Base-by-base conservation (phyloP, 2,888 invertebrate genomes). In the Carpatolechia fugitivella region DNA sequence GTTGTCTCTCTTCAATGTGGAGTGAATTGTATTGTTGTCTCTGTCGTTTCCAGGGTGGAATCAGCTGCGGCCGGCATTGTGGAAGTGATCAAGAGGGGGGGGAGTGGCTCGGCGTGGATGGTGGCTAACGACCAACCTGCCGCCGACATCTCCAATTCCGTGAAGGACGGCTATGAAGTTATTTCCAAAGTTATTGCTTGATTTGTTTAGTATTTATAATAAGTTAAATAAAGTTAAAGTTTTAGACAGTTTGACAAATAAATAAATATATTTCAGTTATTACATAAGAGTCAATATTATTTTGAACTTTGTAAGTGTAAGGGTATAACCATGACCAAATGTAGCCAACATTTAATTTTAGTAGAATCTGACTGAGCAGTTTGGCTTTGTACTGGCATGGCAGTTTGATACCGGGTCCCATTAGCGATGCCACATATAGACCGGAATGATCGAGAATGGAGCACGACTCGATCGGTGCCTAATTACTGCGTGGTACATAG, bases 1-100 rank as follows among this genome's bases (percentile, higher is more conserved):
- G 35, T 3, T 38, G 18, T 38, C 38, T 38, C 16, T 38, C 6
- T 41, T 10, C 2, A 10, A 20, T 1, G 1, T 7, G 6, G 18
- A 20, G 33, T 33, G 10, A 33, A 11, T 11, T 33, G 33, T 33
- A 33, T n/a, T 33, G n/a, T n/a, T 33, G n/a, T 33, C 33, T 33
- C 35, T 35, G 11, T 18, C 11, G 16, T 10, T 73, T 78, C 20
- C 78, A 89, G 88, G 61, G 87, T 89, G 47, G 74, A 74, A 54
- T 88, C 87, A 51, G 89, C 87, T 56, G 88, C 80, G 20, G 69
- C 68, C 4, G 88, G 89, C 29, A 83, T 89, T 61, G 62, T 88
- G 57, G 74, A 81, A 40, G 85, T 82, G 57, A 79, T 89, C 57
- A 75, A 76, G 41, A 63, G 68, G 57, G 88, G 80, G 3, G 66